These are phyloP conservation scores for Oikopleura vanhoeffeni DNA, from an alignment of 23 tunicate genomes.

Conservation along the genomic window DNA sequence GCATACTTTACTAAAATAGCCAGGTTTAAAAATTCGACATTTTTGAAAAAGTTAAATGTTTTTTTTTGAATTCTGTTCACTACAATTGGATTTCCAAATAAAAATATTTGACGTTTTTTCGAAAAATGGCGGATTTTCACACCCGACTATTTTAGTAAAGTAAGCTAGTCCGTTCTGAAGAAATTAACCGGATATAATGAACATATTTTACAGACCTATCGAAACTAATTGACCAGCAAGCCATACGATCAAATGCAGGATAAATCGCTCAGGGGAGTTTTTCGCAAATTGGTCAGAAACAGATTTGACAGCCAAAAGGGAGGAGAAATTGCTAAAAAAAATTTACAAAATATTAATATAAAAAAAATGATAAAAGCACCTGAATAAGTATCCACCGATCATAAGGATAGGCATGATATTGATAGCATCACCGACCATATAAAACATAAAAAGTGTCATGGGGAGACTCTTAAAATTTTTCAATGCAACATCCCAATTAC, in stretches of 20 bases:
- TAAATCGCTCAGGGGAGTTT: not conserved
- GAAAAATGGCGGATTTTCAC: no score
- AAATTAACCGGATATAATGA: no score
- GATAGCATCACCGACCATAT: conserved; percentile 87
- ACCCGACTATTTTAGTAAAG: no score
- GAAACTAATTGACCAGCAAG: not conserved
- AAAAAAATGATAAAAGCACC: conserved; percentile 50
- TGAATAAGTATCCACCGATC: conserved; percentile 82
- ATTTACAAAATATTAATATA: conserved; percentile 7
- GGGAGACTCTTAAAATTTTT: conserved; percentile 72
- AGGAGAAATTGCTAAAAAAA: not conserved
- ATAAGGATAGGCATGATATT: conserved; percentile 94
- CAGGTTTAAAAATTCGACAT: no score
- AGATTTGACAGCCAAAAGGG: not conserved
- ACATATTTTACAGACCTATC: not conserved
- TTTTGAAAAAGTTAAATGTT: not conserved
- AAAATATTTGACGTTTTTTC: not conserved
- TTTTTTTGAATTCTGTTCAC: not conserved
- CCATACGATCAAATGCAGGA: not conserved
- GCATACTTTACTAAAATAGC: no score
- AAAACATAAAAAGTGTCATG: conserved; percentile 87
- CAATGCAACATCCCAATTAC: conserved; percentile 84
- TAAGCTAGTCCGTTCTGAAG: no score
- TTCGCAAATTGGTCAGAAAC: not conserved
- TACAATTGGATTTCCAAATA: not conserved